Evolutionary conservation across 2,797 vertebrate genomes (phyloP).

Genomic region (Sebastolobus alascanus): DNA sequence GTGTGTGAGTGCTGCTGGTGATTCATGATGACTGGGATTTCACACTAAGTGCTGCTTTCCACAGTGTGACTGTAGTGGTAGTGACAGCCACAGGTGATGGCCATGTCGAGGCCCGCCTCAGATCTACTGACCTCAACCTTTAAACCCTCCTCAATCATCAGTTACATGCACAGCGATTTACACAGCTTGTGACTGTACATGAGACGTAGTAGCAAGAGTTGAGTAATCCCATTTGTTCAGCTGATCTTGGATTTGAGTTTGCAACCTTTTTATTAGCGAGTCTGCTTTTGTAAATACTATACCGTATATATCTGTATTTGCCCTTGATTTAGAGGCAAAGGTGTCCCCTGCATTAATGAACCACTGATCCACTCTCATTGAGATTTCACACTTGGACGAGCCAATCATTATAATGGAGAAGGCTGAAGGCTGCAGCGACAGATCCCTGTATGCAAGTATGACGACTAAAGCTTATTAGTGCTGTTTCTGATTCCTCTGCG

Average conservation of each 20-base stretch:
- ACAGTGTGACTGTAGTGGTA: conserved; percentile 46
- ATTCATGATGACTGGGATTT: conserved; percentile 69
- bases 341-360: conserved; percentile 63
- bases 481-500: conserved; percentile 62
- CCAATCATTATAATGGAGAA: conserved; percentile 69
- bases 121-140: conserved; percentile 28
- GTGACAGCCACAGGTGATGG: conserved; percentile 72
- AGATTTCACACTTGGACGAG: conserved; percentile 75
- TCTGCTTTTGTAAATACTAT: conserved; percentile 5
- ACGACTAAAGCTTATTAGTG: conserved; percentile 75
- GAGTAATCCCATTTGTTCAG: not conserved
- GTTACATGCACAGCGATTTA: conserved; percentile 1
- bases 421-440: conserved; percentile 47
- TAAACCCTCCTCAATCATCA: conserved; percentile 28
- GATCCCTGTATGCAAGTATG: conserved; percentile 55
- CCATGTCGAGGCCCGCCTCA: conserved; percentile 27
- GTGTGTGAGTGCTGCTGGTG: conserved; percentile 35
- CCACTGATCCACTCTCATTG: conserved; percentile 57
- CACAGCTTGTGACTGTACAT: not conserved
- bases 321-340: conserved; percentile 64
- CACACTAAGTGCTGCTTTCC: conserved; percentile 63
- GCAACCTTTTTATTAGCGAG: not conserved
- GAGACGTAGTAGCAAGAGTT: not conserved
- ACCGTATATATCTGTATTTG: conserved; percentile 36
- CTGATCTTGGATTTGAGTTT: conserved; percentile 6